Base-by-base conservation (phyloP, 2,888 invertebrate species). In the Criorhina ranunculi region DNA sequence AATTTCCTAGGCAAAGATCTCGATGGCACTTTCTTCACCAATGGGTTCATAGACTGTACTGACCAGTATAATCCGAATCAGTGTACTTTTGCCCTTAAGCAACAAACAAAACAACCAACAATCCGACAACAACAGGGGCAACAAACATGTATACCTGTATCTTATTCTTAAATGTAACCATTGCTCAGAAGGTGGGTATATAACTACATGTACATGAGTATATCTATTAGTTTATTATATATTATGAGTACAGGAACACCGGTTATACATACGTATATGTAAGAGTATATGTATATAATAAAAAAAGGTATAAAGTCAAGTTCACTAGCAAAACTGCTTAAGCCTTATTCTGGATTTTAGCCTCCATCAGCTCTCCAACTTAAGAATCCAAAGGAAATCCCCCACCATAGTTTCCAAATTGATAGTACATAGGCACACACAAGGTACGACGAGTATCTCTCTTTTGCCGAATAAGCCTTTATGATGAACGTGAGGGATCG, bases 41-140 rank as follows among this genome's bases (percentile, higher is more conserved):
- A 73, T 83, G 78, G 67, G 40, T 62, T 78, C 78, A 78, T 83
- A 78, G 78, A 83, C 82, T 83, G 82, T 78, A 83, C 82, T 83
- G 82, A 73, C 78, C 81, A 82, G 53, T 66, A 66, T 77, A 77
- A 70, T 67, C 60, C 51, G 78, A 82, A 78, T 78, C 82, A 78
- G 62, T 72, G 72, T 78, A 78, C 82, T 83, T 78, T 83, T 83
- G 82, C 82, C 82, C 82, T 82, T 78, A 83, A 67, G 66, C 78
- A 55, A 73, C 72, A 72, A 78, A 82, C 78, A 82, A 78, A 82
- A 78, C 37, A 67, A 46, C 78, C 70, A 64, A 78, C 78, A 78
- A 67, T 17, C 15, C 24, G 24, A 24, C 24, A 70, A 62, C 57
- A 64, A 59, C 37, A 40, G 31, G 31, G 33, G 42, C 44, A 51